Base-by-base conservation (phyloP, 64 coral and sea anemone species). In the Montipora capricornis region DNA sequence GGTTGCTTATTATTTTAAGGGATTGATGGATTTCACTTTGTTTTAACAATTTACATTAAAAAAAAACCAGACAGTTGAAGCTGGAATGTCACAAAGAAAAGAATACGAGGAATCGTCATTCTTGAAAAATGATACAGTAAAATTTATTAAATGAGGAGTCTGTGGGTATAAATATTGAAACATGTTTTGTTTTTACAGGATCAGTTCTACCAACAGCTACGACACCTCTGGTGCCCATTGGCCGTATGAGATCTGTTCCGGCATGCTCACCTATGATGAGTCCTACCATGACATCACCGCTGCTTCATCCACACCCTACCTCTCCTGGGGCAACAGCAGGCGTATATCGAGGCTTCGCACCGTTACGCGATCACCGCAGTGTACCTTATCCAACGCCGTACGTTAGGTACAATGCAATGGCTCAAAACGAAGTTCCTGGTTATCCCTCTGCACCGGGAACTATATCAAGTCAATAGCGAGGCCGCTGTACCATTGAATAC, bases 401-500 rank as follows among this genome's bases (percentile, higher is more conserved):
- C 20, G 3, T 86, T 11, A 70, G 82, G 66, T 86, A 86, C 17
- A 86, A 86, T 86, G 48, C 82, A 49, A 59, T 16, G 68, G 62
- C 44, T 44, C 82, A 86, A 73, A 86, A 49, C 47, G 82, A 86
- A 20, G 66, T 86, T 6, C 64, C 82, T 86, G 82, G 82, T 8
- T 86, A 86, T 86, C 82, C 67, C 49, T 73, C 82, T 13, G 62
- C 82, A 49, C 82, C 64, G 1, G 82, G 82, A 19, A 73, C 82
- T 17, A 86, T 86, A 71, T 73, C 82, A 69, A 86, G 82, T 86
- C 82, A 86, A 86, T 86, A 48, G 47, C 47, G 20, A 57, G 11
- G 11, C 6, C 11, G 53, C 53, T 57, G 47, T 22, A 50, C 6
- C 29, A n/a, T 68, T 48, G 16, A 78, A 49, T 45, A 84, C 8